A percentile compares a stretch with the other conserved stretches of the same genome.
phyloP scores from a whole-genome alignment of 2,113 vertebrate genomes.

The Arothron firmamentum region DNA sequence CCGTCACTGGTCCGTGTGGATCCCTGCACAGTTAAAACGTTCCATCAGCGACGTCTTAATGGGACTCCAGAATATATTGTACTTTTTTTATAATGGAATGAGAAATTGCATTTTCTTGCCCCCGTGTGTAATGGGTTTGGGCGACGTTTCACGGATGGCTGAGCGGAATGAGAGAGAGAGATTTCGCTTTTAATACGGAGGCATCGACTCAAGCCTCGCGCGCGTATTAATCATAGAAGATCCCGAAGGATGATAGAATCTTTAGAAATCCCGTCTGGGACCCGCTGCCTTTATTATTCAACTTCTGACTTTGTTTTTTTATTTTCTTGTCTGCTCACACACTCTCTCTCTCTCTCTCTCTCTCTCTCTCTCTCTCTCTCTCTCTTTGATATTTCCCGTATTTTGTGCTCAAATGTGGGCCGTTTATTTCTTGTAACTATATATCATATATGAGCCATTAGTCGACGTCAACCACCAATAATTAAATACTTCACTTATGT shows the following conservation, averaged over 20 bases:
- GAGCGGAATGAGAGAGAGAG: conserved; percentile 91
- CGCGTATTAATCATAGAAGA: conserved; percentile 90
- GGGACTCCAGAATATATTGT: conserved; percentile 91
- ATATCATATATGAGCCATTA: too few species aligned
- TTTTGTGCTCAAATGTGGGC: too few species aligned
- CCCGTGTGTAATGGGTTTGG: conserved; percentile 89
- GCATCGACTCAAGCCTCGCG: conserved; percentile 88
- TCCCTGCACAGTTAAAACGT: conserved; percentile 76
- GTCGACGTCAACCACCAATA: too few species aligned
- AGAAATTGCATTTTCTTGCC: conserved; percentile 97
- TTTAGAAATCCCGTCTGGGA: conserved; percentile 78
- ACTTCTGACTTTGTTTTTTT: neutral
- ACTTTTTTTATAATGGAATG: conserved; percentile 95
- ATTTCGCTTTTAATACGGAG: conserved; percentile 91
- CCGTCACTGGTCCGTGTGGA: conserved; percentile 39
- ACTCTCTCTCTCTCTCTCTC: too few species aligned
- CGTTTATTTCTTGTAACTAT: too few species aligned
- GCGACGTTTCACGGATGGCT: conserved; percentile 93
- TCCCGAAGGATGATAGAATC: conserved; percentile 80
- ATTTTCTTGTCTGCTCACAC: neutral
- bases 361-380: too few species aligned
- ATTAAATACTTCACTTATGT: too few species aligned
- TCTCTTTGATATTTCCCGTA: too few species aligned
- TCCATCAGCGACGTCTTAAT: conserved; percentile 97
- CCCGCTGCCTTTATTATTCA: conserved; percentile 3